A percentile compares a stretch with the other conserved stretches of the same genome.
phyloP scores from a whole-genome alignment of 2,888 invertebrate genomes.

The Mesorhabditis belari region DNA sequence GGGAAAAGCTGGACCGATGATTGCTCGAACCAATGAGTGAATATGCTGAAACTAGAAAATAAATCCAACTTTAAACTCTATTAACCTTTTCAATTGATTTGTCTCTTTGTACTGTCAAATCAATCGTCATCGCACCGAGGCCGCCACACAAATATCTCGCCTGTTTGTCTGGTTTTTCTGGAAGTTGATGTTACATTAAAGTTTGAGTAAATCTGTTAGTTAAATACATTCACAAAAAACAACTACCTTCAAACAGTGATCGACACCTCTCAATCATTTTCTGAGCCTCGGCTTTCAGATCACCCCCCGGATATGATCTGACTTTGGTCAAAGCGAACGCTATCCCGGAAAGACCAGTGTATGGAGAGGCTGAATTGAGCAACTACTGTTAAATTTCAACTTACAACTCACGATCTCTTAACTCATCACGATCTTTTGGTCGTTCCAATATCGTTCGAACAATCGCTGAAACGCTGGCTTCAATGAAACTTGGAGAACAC shows the following conservation, averaged over 20 bases:
- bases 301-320: neutral
- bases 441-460: neutral
- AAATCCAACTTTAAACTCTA: neutral
- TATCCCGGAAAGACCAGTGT: neutral
- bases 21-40: neutral
- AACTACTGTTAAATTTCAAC: neutral
- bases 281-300: neutral
- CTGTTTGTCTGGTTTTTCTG: neutral
- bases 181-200: neutral
- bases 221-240: neutral
- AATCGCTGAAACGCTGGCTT: neutral
- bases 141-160: neutral
- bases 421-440: neutral
- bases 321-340: neutral
- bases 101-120: neutral
- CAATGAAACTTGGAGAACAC: neutral
- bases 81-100: neutral
- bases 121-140: neutral
- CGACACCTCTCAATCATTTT: neutral
- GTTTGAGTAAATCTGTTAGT: no score
- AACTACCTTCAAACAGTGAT: neutral
- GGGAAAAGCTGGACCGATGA: neutral
- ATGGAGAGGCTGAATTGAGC: neutral
- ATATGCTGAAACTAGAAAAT: neutral
- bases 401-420: neutral